Conservation (phyloP, 2,113 vertebrate genomes). For the Cairina moschata region DNA sequence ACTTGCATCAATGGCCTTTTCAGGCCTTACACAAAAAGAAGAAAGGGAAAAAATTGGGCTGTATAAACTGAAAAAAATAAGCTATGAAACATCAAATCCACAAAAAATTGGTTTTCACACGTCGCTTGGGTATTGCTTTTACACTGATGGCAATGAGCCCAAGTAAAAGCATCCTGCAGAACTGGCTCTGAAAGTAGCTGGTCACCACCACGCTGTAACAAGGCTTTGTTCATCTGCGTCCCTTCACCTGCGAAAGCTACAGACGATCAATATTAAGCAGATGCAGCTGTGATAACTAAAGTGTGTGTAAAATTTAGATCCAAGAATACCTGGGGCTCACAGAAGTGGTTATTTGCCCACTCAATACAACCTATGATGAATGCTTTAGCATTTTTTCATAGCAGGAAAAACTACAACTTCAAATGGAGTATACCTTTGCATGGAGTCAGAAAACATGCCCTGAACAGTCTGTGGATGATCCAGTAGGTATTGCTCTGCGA, state of each 20-base stretch:
- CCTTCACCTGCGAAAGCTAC: neutral
- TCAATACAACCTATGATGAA: neutral
- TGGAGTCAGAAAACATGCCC: neutral
- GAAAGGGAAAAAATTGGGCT: neutral
- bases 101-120: neutral
- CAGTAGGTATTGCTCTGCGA: neutral
- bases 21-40: neutral
- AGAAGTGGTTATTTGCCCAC: neutral
- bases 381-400: neutral
- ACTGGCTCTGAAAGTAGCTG: neutral
- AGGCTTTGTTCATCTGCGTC: neutral
- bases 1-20: neutral
- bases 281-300: neutral
- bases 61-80: neutral
- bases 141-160: neutral
- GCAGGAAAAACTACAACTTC: neutral
- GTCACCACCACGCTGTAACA: neutral
- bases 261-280: neutral
- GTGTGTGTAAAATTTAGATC: neutral
- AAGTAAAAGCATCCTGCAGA: neutral
- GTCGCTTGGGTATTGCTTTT: neutral
- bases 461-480: neutral
- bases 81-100: neutral
- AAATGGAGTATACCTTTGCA: neutral
- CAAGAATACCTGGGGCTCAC: neutral